Evolutionary conservation across 2,113 vertebrate species (phyloP).

Genomic region (Pipa parva): DNA sequence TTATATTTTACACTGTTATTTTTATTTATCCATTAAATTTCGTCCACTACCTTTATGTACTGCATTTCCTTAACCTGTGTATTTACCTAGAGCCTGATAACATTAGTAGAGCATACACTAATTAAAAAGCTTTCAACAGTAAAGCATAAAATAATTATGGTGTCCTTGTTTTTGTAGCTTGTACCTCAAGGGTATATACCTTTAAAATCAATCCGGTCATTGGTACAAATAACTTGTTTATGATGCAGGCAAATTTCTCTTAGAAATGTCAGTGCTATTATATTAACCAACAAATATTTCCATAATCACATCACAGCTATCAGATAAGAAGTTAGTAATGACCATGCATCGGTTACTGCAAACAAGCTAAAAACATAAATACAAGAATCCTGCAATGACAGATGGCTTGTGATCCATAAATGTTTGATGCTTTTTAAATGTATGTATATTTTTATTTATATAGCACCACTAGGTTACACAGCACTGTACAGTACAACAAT

Average conservation of each 20-base stretch:
- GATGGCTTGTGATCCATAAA: no score
- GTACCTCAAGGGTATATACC: background rate
- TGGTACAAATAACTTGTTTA: slow-evolving; percentile 16
- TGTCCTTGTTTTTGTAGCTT: background rate
- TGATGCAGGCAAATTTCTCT: slow-evolving; percentile 4
- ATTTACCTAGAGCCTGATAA: background rate
- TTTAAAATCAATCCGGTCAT: background rate
- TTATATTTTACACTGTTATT: no score
- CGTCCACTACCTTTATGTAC: no score
- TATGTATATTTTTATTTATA: no score
- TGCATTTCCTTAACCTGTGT: no score
- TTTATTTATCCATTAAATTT: no score
- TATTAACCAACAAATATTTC: background rate
- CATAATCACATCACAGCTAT: slow-evolving; percentile 6
- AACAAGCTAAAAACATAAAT: no score
- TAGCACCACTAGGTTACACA: no score
- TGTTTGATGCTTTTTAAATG: no score
- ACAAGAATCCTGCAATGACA: no score
- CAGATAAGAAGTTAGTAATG: slow-evolving; percentile 12
- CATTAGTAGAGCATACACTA: background rate
- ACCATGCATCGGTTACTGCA: background rate
- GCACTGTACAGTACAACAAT: no score
- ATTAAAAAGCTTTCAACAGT: slow-evolving; percentile 32
- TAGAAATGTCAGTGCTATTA: slow-evolving; percentile 13
- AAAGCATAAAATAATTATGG: background rate